phyloP scores from a whole-genome alignment of 2,888 invertebrate species.

The Operophtera brumata region DNA sequence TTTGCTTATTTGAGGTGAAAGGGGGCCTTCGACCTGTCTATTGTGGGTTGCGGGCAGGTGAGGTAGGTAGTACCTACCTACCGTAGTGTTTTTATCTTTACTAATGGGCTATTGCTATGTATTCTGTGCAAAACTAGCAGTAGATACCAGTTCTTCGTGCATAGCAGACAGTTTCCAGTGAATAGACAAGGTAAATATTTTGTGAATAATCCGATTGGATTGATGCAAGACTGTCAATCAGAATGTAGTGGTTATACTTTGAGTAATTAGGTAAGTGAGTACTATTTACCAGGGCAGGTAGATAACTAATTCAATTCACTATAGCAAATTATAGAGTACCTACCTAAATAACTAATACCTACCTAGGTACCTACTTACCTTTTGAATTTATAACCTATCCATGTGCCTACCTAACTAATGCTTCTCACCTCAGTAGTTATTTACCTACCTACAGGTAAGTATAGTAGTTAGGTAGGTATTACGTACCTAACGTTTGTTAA shows the following conservation, averaged over 20 bases:
- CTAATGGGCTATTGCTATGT: background rate
- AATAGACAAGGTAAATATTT: background rate
- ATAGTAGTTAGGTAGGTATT: no score
- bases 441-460: no score
- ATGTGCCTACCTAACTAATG: background rate
- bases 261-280: no score
- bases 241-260: no score
- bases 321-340: no score
- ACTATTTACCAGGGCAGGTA: background rate
- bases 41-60: background rate
- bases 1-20: background rate
- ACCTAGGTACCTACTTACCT: background rate
- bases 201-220: background rate
- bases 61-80: no score
- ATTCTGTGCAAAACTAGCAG: slow-evolving; percentile 10
- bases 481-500: no score
- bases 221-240: background rate
- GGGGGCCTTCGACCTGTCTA: background rate
- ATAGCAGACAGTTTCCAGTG: slow-evolving; percentile 1
- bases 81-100: no score
- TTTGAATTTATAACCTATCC: background rate
- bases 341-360: background rate
- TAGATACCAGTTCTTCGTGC: slow-evolving; percentile 15
- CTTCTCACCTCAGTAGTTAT: no score
- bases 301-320: no score